A percentile compares a stretch with the other conserved stretches of the same genome.
Conservation (phyloP, 1,140 invertebrate genomes). For the Caenorhabditis remanei region DNA sequence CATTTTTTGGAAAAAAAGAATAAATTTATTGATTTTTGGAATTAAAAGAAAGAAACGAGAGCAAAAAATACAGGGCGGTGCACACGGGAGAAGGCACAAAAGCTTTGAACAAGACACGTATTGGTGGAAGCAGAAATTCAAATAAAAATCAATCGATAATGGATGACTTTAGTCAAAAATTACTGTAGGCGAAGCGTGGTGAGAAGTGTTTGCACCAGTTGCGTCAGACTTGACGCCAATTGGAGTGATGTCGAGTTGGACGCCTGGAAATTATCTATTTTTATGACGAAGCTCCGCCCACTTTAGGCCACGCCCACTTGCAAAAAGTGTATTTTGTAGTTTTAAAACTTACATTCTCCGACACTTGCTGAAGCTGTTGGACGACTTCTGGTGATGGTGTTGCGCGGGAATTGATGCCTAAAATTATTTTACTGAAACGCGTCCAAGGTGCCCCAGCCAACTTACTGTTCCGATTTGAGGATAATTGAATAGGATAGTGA, state of each 20-base stretch:
- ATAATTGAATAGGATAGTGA: constrained; percentile 36
- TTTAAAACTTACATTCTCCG: neutral
- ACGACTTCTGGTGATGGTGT: constrained; percentile 43
- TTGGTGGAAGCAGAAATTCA: neutral
- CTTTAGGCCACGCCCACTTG: too few relatives aligned
- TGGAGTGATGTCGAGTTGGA: neutral
- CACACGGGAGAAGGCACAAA: neutral
- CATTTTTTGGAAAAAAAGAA: too few relatives aligned
- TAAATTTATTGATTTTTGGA: too few relatives aligned
- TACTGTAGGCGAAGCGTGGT: constrained; percentile 15
- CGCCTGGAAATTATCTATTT: neutral
- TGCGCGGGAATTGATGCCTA: neutral
- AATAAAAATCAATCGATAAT: neutral
- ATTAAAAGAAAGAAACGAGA: neutral
- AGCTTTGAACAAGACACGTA: constrained; percentile 33
- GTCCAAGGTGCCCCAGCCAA: neutral
- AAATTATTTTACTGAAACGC: neutral
- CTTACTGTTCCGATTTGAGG: constrained; percentile 18
- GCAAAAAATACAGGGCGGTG: neutral
- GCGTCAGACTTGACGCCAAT: neutral
- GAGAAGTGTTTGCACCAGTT: constrained; percentile 11
- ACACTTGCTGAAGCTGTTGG: constrained; percentile 18
- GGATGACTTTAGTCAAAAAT: too few relatives aligned
- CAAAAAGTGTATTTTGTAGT: too few relatives aligned
- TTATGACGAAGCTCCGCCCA: too few relatives aligned